Evolutionary conservation across 2,113 vertebrate genomes (phyloP), one percentile per base, ranked within the genome.

Genomic region (Myotis lucifugus): DNA sequence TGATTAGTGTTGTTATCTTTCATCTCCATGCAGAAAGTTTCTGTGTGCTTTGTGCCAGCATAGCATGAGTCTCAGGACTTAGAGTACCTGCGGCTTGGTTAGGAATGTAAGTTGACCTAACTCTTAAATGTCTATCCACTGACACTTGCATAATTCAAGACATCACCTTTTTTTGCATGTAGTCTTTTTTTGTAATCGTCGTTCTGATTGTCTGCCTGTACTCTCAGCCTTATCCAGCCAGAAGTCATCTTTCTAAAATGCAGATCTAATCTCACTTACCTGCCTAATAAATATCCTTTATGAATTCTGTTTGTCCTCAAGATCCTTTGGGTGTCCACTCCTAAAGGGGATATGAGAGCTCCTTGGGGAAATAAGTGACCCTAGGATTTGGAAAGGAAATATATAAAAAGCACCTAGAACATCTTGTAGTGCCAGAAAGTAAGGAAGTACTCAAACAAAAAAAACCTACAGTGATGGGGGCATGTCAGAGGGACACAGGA

Each of bases 241-340:
- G 73, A 92, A 59, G 3, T 54, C 19, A 81, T 54, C 19, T 88
- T 66, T 86, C 46, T 91, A 89, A 94, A 93, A 74, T 91, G 32
- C 14, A 81, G 66, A 70, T 48, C 90, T 34, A 8, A 3, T 88
- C 52, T 78, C 48, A 87, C 4, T 92, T 78, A 48, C 10, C 73
- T 72, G 21, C 56, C 50, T 95, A 73, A 61, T 61, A 86, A 77
- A 61, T 67, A 89, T 59, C 14, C 50, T 89, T 91, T 54, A 67
- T 78, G 21, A 17, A n/a, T 95, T 91, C 74, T 32, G 32, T 91
- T 95, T 77, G n/a, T 27, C n/a, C n/a, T 73, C 50, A 76, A 78
- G 86, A 88, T 83, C 42, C 21, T 83, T 93, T 91, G 42, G 34
- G 27, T 78, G 89, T 86, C 32, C 42, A 86, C 74, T 91, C 83